Evolutionary conservation across 2,113 vertebrate genomes (phyloP).

Genomic region (Austrofundulus limnaeus): DNA sequence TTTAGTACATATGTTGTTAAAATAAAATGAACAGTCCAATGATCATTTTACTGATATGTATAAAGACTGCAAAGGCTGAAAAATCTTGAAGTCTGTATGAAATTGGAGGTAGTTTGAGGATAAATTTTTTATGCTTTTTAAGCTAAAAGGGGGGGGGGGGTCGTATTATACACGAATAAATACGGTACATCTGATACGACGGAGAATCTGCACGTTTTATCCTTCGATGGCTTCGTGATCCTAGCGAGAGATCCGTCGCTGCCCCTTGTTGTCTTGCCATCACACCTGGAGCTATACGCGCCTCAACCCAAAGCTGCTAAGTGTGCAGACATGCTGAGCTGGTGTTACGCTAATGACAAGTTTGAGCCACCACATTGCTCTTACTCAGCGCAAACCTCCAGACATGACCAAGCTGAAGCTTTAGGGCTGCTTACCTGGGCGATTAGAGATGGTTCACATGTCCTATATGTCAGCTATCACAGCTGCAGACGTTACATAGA

Average conservation of each 20-base stretch:
- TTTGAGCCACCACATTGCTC: constrained; percentile 59
- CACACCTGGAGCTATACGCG: constrained; percentile 43
- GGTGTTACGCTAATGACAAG: constrained; percentile 72
- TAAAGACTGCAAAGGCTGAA: no score
- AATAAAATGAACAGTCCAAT: no score
- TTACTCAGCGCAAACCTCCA: constrained; percentile 69
- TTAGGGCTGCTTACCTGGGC: constrained; percentile 40
- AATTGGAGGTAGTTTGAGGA: no score
- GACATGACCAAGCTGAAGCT: constrained; percentile 71
- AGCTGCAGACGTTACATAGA: constrained; percentile 64
- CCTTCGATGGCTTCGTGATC: constrained; percentile 17
- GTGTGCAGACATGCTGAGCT: constrained; percentile 67
- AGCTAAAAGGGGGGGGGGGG: no score
- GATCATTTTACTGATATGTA: no score
- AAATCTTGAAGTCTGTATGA: no score
- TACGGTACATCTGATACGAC: neutral
- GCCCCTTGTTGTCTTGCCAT: constrained; percentile 5
- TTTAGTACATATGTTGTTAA: no score
- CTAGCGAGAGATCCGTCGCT: constrained; percentile 13
- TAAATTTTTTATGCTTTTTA: no score
- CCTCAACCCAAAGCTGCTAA: constrained; percentile 30
- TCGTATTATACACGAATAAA: no score
- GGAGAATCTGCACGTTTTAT: neutral
- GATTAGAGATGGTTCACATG: constrained; percentile 24
- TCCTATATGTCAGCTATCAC: constrained; percentile 27